These are phyloP conservation scores for Podarcis lilfordi DNA, from an alignment of 2,797 vertebrate genomes.

Conservation along the genomic window DNA sequence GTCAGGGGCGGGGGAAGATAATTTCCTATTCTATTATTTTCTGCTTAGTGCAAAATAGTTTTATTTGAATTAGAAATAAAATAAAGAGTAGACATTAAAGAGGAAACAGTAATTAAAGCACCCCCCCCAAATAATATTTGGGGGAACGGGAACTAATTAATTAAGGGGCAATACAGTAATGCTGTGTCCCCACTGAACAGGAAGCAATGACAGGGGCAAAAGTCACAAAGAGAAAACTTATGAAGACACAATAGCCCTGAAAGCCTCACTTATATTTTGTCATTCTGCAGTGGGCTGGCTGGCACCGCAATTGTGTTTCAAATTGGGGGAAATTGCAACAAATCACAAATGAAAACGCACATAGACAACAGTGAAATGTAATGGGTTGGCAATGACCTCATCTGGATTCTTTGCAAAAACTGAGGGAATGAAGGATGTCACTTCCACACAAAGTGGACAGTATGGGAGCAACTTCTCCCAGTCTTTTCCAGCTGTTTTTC, in stretches of 20 bases:
- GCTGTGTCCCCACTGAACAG: neutral
- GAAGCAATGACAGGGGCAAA: neutral
- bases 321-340: neutral
- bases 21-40: neutral
- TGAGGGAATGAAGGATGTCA: neutral
- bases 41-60: neutral
- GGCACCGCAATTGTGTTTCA: neutral
- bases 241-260: neutral
- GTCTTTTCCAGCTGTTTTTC: neutral
- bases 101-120: neutral
- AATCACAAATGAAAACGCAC: neutral
- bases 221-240: neutral
- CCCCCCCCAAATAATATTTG: neutral
- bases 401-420: neutral
- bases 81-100: neutral
- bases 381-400: neutral
- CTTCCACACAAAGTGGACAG: neutral
- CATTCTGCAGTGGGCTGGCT: neutral
- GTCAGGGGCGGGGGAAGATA: too few species aligned
- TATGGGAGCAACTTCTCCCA: neutral
- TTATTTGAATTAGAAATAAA: neutral
- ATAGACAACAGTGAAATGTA: neutral
- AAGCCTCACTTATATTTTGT: neutral
- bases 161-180: neutral
- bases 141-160: neutral